Evolutionary conservation across 2,797 vertebrate genomes (phyloP).

Genomic region (Pangasius krempfi): DNA sequence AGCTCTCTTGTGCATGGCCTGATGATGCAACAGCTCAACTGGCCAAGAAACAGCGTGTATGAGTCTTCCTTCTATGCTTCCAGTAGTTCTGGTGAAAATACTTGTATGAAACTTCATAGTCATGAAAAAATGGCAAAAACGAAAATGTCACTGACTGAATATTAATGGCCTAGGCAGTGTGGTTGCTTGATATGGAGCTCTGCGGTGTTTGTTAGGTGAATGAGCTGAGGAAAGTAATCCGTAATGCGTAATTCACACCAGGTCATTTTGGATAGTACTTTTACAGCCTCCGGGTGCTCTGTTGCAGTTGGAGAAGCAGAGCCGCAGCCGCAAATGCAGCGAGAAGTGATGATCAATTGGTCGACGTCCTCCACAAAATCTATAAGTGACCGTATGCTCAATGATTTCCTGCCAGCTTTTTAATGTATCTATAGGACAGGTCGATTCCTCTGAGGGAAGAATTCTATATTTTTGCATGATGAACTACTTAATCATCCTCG

Average conservation of each 20-base stretch:
- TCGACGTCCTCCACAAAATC: constrained; percentile 63
- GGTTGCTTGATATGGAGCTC: not conserved
- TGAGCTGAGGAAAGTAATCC: constrained; percentile 6
- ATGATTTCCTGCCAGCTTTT: constrained; percentile 80
- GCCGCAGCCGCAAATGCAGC: constrained; percentile 30
- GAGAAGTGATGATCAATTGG: constrained; percentile 70
- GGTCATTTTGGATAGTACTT: constrained; percentile 17
- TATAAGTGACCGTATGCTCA: constrained; percentile 70
- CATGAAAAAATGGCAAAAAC: not conserved
- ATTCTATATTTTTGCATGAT: constrained; percentile 79
- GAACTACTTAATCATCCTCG: constrained; percentile 79
- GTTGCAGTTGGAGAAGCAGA: constrained; percentile 10
- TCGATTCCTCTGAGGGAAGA: constrained; percentile 77
- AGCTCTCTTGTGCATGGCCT: not conserved
- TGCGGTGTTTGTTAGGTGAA: constrained; percentile 3
- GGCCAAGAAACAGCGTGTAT: not conserved
- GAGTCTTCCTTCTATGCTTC: not conserved
- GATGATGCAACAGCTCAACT: not conserved
- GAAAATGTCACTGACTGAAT: not conserved
- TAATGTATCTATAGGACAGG: constrained; percentile 77
- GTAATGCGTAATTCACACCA: constrained; percentile 9
- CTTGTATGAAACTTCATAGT: not conserved
- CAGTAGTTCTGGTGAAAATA: not conserved
- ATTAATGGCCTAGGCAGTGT: not conserved
- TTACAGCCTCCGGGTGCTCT: constrained; percentile 23